phyloP scores from a whole-genome alignment of 2,888 invertebrate genomes.

The Punctoribates punctum region DNA sequence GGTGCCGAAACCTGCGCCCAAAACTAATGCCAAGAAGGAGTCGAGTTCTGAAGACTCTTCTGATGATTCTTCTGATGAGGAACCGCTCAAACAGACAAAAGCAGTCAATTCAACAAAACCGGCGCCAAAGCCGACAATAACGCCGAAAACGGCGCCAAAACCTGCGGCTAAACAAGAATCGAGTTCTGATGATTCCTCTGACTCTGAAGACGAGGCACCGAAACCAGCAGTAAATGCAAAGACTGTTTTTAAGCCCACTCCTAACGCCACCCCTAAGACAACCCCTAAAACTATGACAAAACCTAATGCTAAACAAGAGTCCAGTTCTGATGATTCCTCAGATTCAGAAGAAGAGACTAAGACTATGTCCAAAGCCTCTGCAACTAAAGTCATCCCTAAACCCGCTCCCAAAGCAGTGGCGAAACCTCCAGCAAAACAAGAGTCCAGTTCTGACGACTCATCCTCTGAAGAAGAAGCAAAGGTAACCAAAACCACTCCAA shows the following conservation, averaged over 20 bases:
- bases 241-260: neutral
- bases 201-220: slow-evolving; percentile 50
- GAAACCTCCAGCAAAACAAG: neutral
- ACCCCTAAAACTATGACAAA: neutral
- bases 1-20: neutral
- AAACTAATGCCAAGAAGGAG: neutral
- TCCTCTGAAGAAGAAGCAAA: neutral
- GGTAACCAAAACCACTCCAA: neutral
- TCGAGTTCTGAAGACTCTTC: slow-evolving; percentile 37
- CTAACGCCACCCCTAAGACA: neutral
- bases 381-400: slow-evolving; percentile 19
- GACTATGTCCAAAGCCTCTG: neutral
- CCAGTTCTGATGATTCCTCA: slow-evolving; percentile 45
- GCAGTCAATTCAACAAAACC: neutral
- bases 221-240: slow-evolving; percentile 5
- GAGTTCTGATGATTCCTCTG: slow-evolving; percentile 50
- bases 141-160: slow-evolving; percentile 40
- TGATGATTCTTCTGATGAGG: neutral
- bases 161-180: slow-evolving; percentile 46
- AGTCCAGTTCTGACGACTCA: slow-evolving; percentile 18
- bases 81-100: neutral
- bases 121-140: neutral
- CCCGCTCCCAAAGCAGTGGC: slow-evolving; percentile 22
- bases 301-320: slow-evolving; percentile 6
- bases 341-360: slow-evolving; percentile 38